Conservation (phyloP, 1,140 invertebrate genomes). For the Samia ricini region DNA sequence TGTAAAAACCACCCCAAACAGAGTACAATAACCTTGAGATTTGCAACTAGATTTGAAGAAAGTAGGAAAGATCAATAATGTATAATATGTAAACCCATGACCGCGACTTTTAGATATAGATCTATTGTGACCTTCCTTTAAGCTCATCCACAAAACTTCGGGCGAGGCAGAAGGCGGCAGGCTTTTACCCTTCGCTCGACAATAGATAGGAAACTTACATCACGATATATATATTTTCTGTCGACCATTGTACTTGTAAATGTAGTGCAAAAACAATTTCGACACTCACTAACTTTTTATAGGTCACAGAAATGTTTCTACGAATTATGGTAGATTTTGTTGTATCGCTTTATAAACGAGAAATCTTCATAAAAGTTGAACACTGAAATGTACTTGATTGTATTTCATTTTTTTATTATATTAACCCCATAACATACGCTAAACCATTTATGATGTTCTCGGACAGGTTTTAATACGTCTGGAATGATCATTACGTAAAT, state of each 20-base stretch:
- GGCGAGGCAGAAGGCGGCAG: conserved; percentile 13
- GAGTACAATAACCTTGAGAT: background rate
- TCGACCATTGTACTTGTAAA: conserved; percentile 19
- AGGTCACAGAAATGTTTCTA: conserved; percentile 67
- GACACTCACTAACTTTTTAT: conserved; percentile 43
- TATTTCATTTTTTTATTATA: conserved; percentile 59
- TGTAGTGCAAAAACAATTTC: conserved; percentile 40
- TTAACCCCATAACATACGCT: conserved; percentile 55
- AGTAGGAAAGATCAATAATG: background rate
- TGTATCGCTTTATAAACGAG: conserved; percentile 58
- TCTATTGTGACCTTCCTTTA: conserved; percentile 27
- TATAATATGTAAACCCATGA: background rate
- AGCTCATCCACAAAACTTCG: conserved; percentile 19
- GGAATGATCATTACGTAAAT: conserved; percentile 43
- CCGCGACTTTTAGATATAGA: conserved; percentile 20
- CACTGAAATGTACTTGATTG: conserved; percentile 44
- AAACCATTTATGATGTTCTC: conserved; percentile 65
- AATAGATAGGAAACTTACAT: conserved; percentile 30
- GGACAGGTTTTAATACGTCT: conserved; percentile 54
- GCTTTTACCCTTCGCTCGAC: conserved; percentile 22
- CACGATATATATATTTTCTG: conserved; percentile 21
- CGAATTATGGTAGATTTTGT: conserved; percentile 57
- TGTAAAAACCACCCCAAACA: too few relatives aligned
- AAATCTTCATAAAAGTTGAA: conserved; percentile 61
- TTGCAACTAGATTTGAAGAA: background rate